Evolutionary conservation across 2,113 vertebrate genomes (phyloP), one percentile per base, ranked within the genome.

Genomic region (Oncorhynchus clarkii): DNA sequence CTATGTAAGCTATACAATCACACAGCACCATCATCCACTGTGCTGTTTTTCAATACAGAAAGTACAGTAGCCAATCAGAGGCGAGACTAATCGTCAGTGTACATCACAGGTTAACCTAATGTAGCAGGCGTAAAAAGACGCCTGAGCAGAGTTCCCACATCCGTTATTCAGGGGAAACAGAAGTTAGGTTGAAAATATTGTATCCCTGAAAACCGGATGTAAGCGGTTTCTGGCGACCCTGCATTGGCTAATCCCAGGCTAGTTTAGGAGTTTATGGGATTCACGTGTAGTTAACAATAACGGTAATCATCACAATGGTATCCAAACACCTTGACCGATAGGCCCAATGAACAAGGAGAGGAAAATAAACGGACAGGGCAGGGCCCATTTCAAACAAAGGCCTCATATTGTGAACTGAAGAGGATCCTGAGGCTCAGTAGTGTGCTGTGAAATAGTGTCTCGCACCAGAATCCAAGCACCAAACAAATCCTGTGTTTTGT

Each of bases 401-500:
- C 49, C 65, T 80, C 26, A 27, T 18, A 5, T 78, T 75, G 78
- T 59, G 73, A 68, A 68, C n/a, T 80, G 70, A 77, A 73, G 54
- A 69, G 48, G 65, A 78, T 78, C 65, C 27, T 34, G 70, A 68
- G 82, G 70, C 39, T 11, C 39, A 45, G 9, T 11, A 13, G 66
- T 26, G 34, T 73, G 72, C 78, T 45, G 59, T 59, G 39, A 72
- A 49, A 73, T 29, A 67, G 76, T 26, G 34, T 49, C 82, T 82
- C 76, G 80, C 82, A 73, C 78, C n/a, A 72, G 59, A 71, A 79
- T 76, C 62, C 74, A 67, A 83, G 84, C 77, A 88, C 84, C 89
- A 91, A 88, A 85, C 89, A 92, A 88, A 86, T 54, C 75, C 26
- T 2, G 7, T 92, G 93, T 94, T 93, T 93, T 79, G 88, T 93